These are phyloP conservation scores for Drosophila murphyi DNA, from an alignment of 1,140 invertebrate genomes.

Conservation along the genomic window DNA sequence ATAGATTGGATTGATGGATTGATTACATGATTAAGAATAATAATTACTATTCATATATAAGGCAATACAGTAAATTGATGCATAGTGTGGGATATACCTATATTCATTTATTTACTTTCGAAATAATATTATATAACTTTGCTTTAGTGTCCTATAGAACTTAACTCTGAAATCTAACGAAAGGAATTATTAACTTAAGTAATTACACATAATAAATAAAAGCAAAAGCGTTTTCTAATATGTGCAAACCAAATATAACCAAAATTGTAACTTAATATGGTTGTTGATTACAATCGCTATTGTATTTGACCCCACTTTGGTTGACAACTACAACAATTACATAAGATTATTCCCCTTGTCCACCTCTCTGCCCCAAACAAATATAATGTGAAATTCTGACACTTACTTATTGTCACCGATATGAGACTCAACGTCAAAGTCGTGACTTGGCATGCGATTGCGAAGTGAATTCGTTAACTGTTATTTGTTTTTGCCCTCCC, in stretches of 20 bases:
- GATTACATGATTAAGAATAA: too few relatives aligned
- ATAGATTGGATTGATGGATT: too few relatives aligned
- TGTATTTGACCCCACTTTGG: not conserved
- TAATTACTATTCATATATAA: too few relatives aligned
- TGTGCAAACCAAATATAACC: too few relatives aligned
- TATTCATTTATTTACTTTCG: too few relatives aligned
- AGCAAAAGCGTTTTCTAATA: not conserved
- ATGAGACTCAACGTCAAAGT: not conserved
- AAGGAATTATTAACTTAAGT: too few relatives aligned
- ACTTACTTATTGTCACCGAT: not conserved
- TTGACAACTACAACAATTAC: not conserved
- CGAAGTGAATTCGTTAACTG: slow-evolving; percentile 9
- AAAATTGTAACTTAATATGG: not conserved
- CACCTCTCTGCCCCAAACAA: too few relatives aligned
- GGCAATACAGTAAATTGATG: too few relatives aligned
- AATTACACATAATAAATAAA: not conserved
- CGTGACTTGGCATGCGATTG: slow-evolving; percentile 22
- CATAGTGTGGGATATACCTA: too few relatives aligned
- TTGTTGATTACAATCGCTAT: not conserved
- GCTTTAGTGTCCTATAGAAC: too few relatives aligned
- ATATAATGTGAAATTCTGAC: not conserved
- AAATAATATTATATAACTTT: too few relatives aligned
- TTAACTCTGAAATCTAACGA: too few relatives aligned
- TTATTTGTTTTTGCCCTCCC: slow-evolving; percentile 40
- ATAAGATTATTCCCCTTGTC: not conserved